phyloP scores from a whole-genome alignment of 2,113 vertebrate genomes.

The Anser cygnoides region DNA sequence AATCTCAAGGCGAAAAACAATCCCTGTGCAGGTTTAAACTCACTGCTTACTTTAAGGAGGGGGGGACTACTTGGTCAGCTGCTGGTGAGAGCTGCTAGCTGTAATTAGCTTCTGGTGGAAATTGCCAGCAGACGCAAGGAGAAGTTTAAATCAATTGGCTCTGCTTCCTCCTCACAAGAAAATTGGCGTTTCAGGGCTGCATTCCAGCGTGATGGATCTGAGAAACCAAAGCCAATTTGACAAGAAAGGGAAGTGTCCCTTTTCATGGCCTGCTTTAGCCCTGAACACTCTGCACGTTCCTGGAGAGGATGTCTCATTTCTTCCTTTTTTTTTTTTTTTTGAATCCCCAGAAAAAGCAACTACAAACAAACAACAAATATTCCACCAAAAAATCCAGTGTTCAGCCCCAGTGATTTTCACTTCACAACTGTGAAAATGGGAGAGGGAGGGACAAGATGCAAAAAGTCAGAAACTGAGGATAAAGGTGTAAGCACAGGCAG shows the following conservation, averaged over 20 bases:
- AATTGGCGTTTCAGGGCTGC: slow-evolving; percentile 14
- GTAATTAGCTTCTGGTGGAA: slow-evolving; percentile 60
- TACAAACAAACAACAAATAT: neutral
- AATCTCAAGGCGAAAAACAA: neutral
- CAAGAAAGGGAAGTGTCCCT: slow-evolving; percentile 46
- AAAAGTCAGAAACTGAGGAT: neutral
- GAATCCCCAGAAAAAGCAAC: neutral
- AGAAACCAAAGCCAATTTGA: slow-evolving; percentile 53
- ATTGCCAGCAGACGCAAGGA: slow-evolving; percentile 43
- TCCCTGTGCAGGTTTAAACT: neutral
- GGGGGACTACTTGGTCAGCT: neutral
- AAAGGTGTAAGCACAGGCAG: neutral
- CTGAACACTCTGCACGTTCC: neutral
- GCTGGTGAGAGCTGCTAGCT: slow-evolving; percentile 6
- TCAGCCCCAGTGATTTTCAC: slow-evolving; percentile 5
- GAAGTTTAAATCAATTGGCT: slow-evolving; percentile 62
- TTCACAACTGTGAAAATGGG: neutral
- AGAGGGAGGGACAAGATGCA: neutral
- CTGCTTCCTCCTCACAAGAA: slow-evolving; percentile 51
- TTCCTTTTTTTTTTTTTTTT: neutral
- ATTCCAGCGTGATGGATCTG: slow-evolving; percentile 35
- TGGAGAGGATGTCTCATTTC: neutral
- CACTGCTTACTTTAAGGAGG: neutral
- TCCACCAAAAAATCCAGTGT: neutral
- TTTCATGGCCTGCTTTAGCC: slow-evolving; percentile 51